phyloP scores from a whole-genome alignment of 2,888 invertebrate species.

The Cheilosia vulpina region DNA sequence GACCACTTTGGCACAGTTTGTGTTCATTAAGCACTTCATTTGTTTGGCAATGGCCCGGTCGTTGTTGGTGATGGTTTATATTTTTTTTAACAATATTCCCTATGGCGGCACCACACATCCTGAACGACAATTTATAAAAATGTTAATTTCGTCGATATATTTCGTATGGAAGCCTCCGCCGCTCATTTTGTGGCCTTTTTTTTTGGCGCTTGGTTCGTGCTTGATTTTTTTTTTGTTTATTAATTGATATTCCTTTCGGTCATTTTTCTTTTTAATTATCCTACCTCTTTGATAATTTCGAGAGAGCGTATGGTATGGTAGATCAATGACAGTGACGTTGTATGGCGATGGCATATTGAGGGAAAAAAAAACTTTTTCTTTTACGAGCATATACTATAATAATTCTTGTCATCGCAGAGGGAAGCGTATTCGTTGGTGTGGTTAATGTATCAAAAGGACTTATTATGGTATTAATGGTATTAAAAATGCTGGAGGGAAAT shows the following conservation, averaged over 20 bases:
- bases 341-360: not conserved
- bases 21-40: constrained; percentile 64
- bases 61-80: not conserved
- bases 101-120: constrained; percentile 15
- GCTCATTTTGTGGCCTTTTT: constrained; percentile 14
- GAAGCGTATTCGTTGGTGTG: constrained; percentile 13
- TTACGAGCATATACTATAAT: not conserved
- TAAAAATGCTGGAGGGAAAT: constrained; percentile 12
- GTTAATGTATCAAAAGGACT: constrained; percentile 51
- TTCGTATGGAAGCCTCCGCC: not conserved
- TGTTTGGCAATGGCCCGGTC: constrained; percentile 20
- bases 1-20: constrained; percentile 59
- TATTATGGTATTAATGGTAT: constrained; percentile 46
- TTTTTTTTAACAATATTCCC: not conserved
- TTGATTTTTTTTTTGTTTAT: constrained; percentile 21
- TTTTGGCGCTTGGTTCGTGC: constrained; percentile 10
- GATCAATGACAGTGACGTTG: constrained; percentile 36
- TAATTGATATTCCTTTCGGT: constrained; percentile 52
- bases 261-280: constrained; percentile 49
- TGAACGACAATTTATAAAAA: constrained; percentile 33
- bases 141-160: constrained; percentile 41
- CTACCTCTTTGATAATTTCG: constrained; percentile 46
- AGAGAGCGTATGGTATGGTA: constrained; percentile 45
- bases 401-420: constrained; percentile 2
- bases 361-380: not conserved